Evolutionary conservation across 2,888 invertebrate genomes (phyloP).

Genomic region (Muscina levida): DNA sequence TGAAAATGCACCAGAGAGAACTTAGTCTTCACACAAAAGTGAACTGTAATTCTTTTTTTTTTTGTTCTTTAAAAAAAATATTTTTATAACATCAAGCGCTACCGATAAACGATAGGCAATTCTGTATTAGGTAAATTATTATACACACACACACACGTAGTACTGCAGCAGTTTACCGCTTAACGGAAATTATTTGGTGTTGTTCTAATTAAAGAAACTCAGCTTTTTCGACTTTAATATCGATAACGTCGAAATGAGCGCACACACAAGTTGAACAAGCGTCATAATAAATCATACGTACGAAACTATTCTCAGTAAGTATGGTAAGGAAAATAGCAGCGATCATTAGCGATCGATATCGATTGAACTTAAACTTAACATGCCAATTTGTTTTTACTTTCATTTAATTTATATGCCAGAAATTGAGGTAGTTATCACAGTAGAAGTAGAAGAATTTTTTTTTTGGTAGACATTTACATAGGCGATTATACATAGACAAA

Average conservation of each 20-base stretch:
- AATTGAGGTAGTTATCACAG: background rate
- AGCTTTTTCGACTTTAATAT: constrained; percentile 39
- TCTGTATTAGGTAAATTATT: constrained; percentile 78
- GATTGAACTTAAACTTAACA: constrained; percentile 45
- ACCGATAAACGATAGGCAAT: constrained; percentile 76
- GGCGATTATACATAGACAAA: too few relatives aligned
- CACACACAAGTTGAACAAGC: constrained; percentile 37
- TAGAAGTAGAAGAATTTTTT: background rate
- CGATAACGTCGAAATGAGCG: constrained; percentile 24
- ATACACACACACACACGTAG: constrained; percentile 50
- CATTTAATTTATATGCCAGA: too few relatives aligned
- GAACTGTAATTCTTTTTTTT: background rate
- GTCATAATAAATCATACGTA: constrained; percentile 24
- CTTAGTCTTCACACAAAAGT: constrained; percentile 31
- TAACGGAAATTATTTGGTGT: background rate
- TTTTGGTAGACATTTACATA: background rate
- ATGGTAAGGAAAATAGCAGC: constrained; percentile 41
- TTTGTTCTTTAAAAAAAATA: background rate
- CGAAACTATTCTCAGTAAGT: constrained; percentile 38
- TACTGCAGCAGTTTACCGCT: constrained; percentile 9
- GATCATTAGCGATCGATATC: constrained; percentile 41
- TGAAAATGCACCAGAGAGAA: constrained; percentile 67
- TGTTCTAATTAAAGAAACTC: constrained; percentile 45
- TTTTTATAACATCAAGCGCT: constrained; percentile 63
- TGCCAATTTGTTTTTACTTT: background rate